Conservation (phyloP, 1,140 invertebrate genomes). For the Apis florea region DNA sequence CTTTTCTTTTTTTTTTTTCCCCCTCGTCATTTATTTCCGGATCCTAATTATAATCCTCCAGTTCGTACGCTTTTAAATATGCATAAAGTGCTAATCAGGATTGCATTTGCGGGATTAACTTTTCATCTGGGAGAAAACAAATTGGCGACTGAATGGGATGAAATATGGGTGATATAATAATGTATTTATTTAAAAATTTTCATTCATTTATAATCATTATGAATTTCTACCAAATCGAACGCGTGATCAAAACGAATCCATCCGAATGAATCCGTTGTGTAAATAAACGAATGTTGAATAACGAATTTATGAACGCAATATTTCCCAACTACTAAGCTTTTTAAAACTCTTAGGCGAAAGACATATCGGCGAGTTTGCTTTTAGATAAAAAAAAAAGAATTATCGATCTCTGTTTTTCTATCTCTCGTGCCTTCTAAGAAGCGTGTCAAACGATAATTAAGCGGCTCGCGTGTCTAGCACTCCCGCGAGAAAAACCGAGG, state of each 20-base stretch:
- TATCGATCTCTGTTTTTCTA: background rate
- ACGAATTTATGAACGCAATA: too few relatives aligned
- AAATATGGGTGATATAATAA: background rate
- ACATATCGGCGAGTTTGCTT: background rate
- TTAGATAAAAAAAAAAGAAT: background rate
- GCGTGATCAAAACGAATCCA: too few relatives aligned
- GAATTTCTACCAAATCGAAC: background rate
- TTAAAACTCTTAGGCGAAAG: too few relatives aligned
- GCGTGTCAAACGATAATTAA: conserved; percentile 35
- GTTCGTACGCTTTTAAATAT: conserved; percentile 33
- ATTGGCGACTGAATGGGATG: background rate
- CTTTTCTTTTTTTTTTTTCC: conserved; percentile 29
- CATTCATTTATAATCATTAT: background rate
- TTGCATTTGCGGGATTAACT: conserved; percentile 21
- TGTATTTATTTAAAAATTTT: background rate
- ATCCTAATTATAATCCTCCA: conserved; percentile 21
- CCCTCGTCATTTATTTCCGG: conserved; percentile 19
- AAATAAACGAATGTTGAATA: background rate
- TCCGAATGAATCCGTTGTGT: background rate
- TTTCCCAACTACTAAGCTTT: too few relatives aligned
- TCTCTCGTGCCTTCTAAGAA: background rate
- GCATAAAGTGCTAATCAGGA: conserved; percentile 11
- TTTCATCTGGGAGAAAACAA: conserved; percentile 15
- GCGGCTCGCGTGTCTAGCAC: conserved; percentile 12
- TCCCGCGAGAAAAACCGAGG: conserved; percentile 27